Conservation (phyloP, 2,797 vertebrate genomes). For the Sebastes diaconus region DNA sequence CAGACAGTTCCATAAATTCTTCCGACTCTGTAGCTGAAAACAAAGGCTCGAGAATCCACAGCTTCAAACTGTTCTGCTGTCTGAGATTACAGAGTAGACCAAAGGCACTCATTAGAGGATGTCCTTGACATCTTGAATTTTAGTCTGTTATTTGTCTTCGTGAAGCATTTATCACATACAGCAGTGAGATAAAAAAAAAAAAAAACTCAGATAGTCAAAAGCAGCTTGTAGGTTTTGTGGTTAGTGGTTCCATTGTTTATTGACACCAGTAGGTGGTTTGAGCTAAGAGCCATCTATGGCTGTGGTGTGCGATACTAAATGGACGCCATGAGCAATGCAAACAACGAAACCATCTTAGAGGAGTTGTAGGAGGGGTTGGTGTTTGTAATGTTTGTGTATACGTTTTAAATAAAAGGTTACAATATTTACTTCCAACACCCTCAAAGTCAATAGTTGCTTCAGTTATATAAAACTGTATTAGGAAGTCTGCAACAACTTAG, state of each 20-base stretch:
- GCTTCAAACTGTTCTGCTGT: slow-evolving; percentile 14
- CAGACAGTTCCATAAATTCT: background rate
- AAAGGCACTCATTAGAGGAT: slow-evolving; percentile 25
- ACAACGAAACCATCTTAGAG: background rate
- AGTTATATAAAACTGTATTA: background rate
- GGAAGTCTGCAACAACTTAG: background rate
- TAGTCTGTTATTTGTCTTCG: slow-evolving; percentile 23
- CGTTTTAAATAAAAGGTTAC: background rate
- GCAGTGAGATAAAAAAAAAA: background rate
- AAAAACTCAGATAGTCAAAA: background rate
- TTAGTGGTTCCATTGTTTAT: slow-evolving; percentile 21
- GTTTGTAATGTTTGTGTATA: background rate
- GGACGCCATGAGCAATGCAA: slow-evolving; percentile 7
- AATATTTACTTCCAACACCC: background rate
- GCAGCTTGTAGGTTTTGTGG: slow-evolving; percentile 15
- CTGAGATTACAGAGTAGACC: slow-evolving; percentile 30
- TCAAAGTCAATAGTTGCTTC: background rate
- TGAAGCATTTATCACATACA: background rate
- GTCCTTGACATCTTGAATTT: slow-evolving; percentile 7
- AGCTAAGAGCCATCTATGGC: background rate
- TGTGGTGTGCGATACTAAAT: background rate
- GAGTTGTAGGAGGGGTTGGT: background rate
- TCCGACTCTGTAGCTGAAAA: background rate
- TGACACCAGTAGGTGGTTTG: slow-evolving; percentile 14
- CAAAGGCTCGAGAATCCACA: slow-evolving; percentile 1